Evolutionary conservation across 2,888 invertebrate species (phyloP), one percentile per base, ranked within the genome.

Genomic region (Ormia ochracea): DNA sequence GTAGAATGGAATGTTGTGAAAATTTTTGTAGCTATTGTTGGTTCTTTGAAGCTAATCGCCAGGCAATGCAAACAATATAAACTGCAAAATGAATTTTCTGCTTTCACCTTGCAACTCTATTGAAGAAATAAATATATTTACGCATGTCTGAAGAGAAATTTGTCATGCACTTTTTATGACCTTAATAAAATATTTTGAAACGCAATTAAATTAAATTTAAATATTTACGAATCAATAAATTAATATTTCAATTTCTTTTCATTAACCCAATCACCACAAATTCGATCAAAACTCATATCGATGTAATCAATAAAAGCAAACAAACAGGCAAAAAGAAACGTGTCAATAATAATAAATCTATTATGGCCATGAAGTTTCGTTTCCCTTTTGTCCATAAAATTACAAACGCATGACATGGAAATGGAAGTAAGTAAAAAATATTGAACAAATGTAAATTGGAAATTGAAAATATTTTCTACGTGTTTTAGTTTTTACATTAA

Each of bases 391-490:
- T 7, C 10, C 28, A 36, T 26, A 33, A 21, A 33, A 28, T 6
- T 9, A 12, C 31, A 4, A 7, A 19, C 21, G 21, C 10, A 45
- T 5, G 6, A 54, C 17, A 7, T 48, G 9, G 23, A 19, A n/a
- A 52, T 48, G 6, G 0, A 58, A 45, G n/a, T 28, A 28, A 68
- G 36, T 6, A 59, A 48, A 36, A 26, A 38, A 19, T 38, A 43
- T 43, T 31, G 21, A 28, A 59, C 21, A 33, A 70, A 65, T 43
- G 56, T 41, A 58, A 77, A 77, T 70, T 65, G 77, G 77, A 72
- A 65, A 72, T 77, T 58, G 63, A 12, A 45, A 68, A 63, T 69
- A 70, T 43, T 69, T 33, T 26, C 19, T 58, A 70, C 77, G 65
- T 77, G 77, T 17, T 76, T n/a, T 7, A 19, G 6, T 52, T 52